Evolutionary conservation across 2,888 invertebrate species (phyloP), one percentile per base, ranked within the genome.

Genomic region (Sinohyriopsis cumingii): DNA sequence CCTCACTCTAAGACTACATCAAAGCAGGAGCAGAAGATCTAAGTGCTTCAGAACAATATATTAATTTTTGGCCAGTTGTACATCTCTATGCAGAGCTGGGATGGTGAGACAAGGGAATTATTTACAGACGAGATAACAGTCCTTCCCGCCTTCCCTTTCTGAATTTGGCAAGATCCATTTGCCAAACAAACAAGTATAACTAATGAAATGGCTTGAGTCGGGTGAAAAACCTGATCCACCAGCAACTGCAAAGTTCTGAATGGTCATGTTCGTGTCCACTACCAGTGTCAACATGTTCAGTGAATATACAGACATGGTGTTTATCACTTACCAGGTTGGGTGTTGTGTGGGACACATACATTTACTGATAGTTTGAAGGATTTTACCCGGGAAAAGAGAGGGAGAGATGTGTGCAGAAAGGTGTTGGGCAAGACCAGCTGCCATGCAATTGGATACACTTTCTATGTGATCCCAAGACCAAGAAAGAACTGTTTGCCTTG

Each of bases 61-160:
- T 59, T 55, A 64, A 65, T 66, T 18, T 72, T 72, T 62, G 59
- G 61, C 33, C 65, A 66, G 25, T 55, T 72, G n/a, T 72, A 71
- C 65, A 72, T 72, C 33, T 64, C 65, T n/a, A 24, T 71, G 61
- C 69, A 72, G 55, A 54, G 54, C 45, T 7, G 65, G 28, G 61
- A 72, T 28, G 61, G 25, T 66, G 72, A 72, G 33, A 33, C 72
- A 54, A 33, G 33, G 22, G 62, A 72, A 59, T 71, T 72, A 63
- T 72, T 72, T 72, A 56, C 65, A 18, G 66, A 71, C 62, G 70
- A 56, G 22, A 22, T 56, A n/a, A 20, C 20, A 22, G 20, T 22
- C 3, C 22, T n/a, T 56, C 57, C 57, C 5, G 4, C 57, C 20
- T 56, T 22, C 57, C 57, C 57, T 56, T 4, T 5, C 57, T 56